phyloP scores from a whole-genome alignment of 2,888 invertebrate species.

The Drosophila paranaensis region DNA sequence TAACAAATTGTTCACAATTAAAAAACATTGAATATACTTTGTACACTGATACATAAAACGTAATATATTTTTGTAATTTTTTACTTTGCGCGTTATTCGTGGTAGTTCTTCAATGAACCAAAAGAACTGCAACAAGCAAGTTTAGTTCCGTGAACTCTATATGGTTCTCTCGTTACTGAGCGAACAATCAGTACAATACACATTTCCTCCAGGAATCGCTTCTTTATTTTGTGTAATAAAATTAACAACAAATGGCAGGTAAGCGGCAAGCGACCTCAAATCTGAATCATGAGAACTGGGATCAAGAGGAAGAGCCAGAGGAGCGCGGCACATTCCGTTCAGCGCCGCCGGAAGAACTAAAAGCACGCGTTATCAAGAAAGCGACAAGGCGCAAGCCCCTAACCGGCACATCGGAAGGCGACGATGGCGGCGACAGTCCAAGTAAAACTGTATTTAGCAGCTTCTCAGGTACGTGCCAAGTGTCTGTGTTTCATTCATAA shows the following conservation, averaged over 20 bases:
- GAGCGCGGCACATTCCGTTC: conserved; percentile 91
- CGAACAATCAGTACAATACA: conserved; percentile 17
- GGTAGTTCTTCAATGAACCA: neutral
- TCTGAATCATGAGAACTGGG: conserved; percentile 94
- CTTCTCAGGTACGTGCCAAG: conserved; percentile 86
- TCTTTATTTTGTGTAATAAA: neutral
- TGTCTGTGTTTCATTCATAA: neutral
- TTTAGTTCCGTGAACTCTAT: conserved; percentile 4
- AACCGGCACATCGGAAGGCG: conserved; percentile 47
- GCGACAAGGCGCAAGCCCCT: conserved; percentile 86
- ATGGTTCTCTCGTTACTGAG: conserved; percentile 7
- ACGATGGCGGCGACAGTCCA: conserved; percentile 60
- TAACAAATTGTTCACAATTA: neutral
- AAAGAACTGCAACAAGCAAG: neutral
- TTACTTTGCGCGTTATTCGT: neutral
- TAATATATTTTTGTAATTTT: no score
- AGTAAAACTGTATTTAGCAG: conserved; percentile 88
- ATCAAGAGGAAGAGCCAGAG: conserved; percentile 90
- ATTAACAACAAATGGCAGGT: conserved; percentile 86
- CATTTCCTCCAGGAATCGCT: neutral
- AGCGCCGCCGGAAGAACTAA: conserved; percentile 89
- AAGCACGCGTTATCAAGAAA: conserved; percentile 91
- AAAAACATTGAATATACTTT: neutral
- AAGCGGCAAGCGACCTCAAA: conserved; percentile 91
- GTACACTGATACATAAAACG: neutral